Base-by-base conservation (phyloP, 2,888 invertebrate species). In the Cheilosia impressa region DNA sequence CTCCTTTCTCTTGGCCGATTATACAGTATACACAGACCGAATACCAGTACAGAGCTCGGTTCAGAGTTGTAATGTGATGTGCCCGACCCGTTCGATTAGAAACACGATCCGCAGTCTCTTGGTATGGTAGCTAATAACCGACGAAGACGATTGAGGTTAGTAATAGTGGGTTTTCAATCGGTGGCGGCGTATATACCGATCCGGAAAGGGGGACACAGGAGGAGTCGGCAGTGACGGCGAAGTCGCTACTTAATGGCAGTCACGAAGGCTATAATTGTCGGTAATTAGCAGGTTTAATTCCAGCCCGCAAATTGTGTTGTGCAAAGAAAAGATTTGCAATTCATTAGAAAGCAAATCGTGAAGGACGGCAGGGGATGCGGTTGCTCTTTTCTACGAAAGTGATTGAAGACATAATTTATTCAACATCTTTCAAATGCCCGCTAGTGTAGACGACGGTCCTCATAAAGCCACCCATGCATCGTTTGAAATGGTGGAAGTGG, bases 291-390 rank as follows among this genome's bases (percentile, higher is more conserved):
- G 80, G 57, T 84, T 80, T 84, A 84, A 84, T 80, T 84, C 41
- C 75, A 71, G 69, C 66, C 65, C 60, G 84, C 55, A 80, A 76
- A 76, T 71, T 80, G 84, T 84, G 80, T 84, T 84, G 84, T 84
- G 75, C 80, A 84, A 84, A 84, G 84, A 84, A 84, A 84, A 80
- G 84, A 84, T 84, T 80, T 84, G 58, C 84, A 84, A 84, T 84
- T 84, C 84, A 84, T 80, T 84, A 84, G 84, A 80, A 84, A 84
- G 75, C 84, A 55, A 60, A 57, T 69, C 63, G 45, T 63, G 78
- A 10, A 22, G 15, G 24, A 4, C 4, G 47, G 17, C 17, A 17
- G 13, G 13, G 45, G 3, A 13, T n/a, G 57, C 2, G 38, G n/a
- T 53, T 10, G 52, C 15, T n/a, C 17, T 34, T 63, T 83, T 68